Percentiles rank a stretch among this genome's conserved stretches.
phyloP scores from a whole-genome alignment of 2,113 vertebrate species.

The Phasianus colchicus region DNA sequence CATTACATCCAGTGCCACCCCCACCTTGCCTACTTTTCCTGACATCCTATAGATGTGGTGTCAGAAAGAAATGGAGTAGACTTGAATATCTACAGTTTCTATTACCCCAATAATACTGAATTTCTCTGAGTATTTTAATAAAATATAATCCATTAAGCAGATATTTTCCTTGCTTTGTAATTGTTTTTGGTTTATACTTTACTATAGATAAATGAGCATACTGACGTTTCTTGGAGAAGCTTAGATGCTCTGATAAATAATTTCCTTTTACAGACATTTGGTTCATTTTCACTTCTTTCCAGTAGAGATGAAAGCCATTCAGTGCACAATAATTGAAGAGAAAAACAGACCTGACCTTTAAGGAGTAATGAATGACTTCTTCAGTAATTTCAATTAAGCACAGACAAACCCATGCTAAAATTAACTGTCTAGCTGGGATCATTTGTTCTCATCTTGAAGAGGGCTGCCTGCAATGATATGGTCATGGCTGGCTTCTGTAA shows the following conservation, averaged over 20 bases:
- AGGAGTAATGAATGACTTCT: neutral
- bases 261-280: slow-evolving; percentile 40
- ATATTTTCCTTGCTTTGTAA: neutral
- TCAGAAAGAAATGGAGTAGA: slow-evolving; percentile 15
- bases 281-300: slow-evolving; percentile 13
- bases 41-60: slow-evolving; percentile 16
- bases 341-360: slow-evolving; percentile 20
- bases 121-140: slow-evolving; percentile 53
- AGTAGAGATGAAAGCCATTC: slow-evolving; percentile 3
- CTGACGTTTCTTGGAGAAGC: neutral
- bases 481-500: neutral
- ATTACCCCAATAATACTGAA: neutral
- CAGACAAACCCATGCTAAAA: neutral
- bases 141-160: slow-evolving; percentile 26
- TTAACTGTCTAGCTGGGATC: neutral
- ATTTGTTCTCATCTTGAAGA: neutral
- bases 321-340: neutral
- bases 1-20: no score
- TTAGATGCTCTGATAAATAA: neutral
- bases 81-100: slow-evolving; percentile 36
- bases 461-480: fast-evolving
- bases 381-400: slow-evolving; percentile 31
- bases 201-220: neutral
- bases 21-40: neutral
- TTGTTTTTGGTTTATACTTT: neutral